Percentiles rank a stretch among this genome's conserved stretches.
phyloP scores from a whole-genome alignment of 1,140 invertebrate species.

The Elymnias hypermnestra region DNA sequence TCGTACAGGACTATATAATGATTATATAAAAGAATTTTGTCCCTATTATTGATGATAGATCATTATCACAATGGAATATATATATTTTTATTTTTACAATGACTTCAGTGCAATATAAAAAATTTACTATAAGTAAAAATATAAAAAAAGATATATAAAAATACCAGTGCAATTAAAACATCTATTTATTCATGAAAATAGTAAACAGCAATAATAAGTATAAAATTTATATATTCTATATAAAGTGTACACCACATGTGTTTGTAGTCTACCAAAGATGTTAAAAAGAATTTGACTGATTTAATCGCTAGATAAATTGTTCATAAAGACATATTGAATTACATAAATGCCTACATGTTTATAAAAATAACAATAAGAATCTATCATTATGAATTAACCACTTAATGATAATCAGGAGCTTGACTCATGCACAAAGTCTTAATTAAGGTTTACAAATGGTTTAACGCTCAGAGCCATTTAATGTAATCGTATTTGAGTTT shows the following conservation, averaged over 20 bases:
- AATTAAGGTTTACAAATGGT: slow-evolving; percentile 37
- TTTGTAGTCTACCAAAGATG: slow-evolving; percentile 60
- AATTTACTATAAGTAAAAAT: slow-evolving; percentile 71
- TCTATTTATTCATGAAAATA: slow-evolving; percentile 31
- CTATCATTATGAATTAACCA: slow-evolving; percentile 30
- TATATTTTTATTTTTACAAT: slow-evolving; percentile 43
- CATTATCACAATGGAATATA: slow-evolving; percentile 12
- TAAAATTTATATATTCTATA: slow-evolving; percentile 27
- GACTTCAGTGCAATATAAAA: slow-evolving; percentile 69
- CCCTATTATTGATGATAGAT: slow-evolving; percentile 14
- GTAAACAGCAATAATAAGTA: slow-evolving; percentile 34
- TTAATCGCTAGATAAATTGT: slow-evolving; percentile 39
- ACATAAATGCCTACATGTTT: slow-evolving; percentile 42
- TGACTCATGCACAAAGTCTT: slow-evolving; percentile 65
- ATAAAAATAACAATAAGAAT: slow-evolving; percentile 29
- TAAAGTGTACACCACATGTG: slow-evolving; percentile 29
- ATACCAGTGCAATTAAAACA: slow-evolving; percentile 61
- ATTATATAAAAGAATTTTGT: slow-evolving; percentile 6
- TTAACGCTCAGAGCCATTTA: slow-evolving; percentile 25
- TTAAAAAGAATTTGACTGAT: slow-evolving; percentile 50
- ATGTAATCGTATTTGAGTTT: slow-evolving; percentile 12
- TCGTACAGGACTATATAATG: not conserved
- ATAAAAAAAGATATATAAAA: slow-evolving; percentile 47
- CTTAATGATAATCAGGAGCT: slow-evolving; percentile 36
- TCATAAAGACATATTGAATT: slow-evolving; percentile 39